Conservation (phyloP, 2,888 invertebrate species). For the Mimas tiliae region DNA sequence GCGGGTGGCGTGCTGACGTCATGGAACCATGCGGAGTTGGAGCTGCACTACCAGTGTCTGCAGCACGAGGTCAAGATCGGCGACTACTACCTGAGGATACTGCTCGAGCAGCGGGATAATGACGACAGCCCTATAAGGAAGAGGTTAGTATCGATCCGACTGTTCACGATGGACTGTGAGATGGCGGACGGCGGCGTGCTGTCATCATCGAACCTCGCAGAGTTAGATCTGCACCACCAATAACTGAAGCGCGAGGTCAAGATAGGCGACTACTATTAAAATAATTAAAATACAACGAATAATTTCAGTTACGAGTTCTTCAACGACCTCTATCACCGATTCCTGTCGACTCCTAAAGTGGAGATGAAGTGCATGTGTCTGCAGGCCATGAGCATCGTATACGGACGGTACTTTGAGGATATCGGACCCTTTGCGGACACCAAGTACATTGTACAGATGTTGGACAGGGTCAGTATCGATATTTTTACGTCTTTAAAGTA, state of each 20-base stretch:
- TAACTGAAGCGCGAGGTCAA: slow-evolving; percentile 98
- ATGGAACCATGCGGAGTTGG: slow-evolving; percentile 99
- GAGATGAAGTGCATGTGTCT: slow-evolving; percentile 99
- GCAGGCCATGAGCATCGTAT: slow-evolving; percentile 99
- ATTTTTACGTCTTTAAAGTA: neutral
- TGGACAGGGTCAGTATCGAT: slow-evolving; percentile 90
- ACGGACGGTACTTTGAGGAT: slow-evolving; percentile 97
- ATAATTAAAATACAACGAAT: no score
- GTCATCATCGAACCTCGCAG: slow-evolving; percentile 99
- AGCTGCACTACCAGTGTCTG: slow-evolving; percentile 96
- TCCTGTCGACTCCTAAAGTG: slow-evolving; percentile 95
- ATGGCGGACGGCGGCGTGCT: slow-evolving; percentile 90
- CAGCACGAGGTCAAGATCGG: slow-evolving; percentile 99
- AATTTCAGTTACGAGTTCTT: slow-evolving; percentile 94
- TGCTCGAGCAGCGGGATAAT: slow-evolving; percentile 95
- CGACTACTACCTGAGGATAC: slow-evolving; percentile 97
- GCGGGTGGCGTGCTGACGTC: slow-evolving; percentile 93
- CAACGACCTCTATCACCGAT: slow-evolving; percentile 99
- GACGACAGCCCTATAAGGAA: slow-evolving; percentile 94
- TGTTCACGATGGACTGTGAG: slow-evolving; percentile 94
- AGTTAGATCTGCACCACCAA: slow-evolving; percentile 97
- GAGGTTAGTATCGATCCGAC: slow-evolving; percentile 87
- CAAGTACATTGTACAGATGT: slow-evolving; percentile 97
- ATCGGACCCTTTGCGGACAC: slow-evolving; percentile 99
- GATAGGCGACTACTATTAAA: slow-evolving; percentile 98